Percentiles rank a stretch among this genome's conserved stretches.
These are phyloP conservation scores for Propithecus coquereli DNA, from an alignment of 2,113 vertebrate genomes.

Conservation along the genomic window DNA sequence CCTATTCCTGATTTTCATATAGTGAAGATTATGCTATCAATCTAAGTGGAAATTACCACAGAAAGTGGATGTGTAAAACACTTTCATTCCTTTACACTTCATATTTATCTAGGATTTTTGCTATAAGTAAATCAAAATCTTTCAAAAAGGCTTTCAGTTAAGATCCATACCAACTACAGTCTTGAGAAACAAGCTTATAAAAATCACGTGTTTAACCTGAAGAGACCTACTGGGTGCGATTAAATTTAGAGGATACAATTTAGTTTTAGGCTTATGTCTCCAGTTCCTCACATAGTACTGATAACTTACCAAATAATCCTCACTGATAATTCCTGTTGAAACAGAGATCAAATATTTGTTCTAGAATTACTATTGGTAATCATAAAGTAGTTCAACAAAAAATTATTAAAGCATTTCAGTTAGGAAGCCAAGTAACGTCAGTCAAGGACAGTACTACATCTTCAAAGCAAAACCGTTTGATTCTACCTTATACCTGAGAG, in stretches of 20 bases:
- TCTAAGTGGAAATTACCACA: background rate
- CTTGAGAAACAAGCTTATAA: background rate
- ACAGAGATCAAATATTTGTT: slow-evolving; percentile 9
- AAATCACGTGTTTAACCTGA: background rate
- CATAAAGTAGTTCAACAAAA: background rate
- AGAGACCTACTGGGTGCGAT: background rate
- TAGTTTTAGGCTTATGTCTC: background rate
- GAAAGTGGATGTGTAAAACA: background rate
- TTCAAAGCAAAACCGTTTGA: background rate
- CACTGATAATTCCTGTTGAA: background rate
- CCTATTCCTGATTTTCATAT: background rate
- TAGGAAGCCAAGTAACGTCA: background rate
- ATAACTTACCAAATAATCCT: background rate
- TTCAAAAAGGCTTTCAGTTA: background rate
- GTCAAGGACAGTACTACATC: background rate
- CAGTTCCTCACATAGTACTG: background rate
- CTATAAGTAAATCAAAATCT: background rate
- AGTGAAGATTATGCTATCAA: background rate
- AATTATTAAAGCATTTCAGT: background rate
- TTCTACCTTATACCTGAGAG: background rate
- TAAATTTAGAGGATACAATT: background rate
- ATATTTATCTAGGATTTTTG: background rate
- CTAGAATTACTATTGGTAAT: background rate
- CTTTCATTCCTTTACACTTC: background rate
- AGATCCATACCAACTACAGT: background rate